phyloP scores from a whole-genome alignment of 2,888 invertebrate genomes.

The Chrysolina oricalcia region DNA sequence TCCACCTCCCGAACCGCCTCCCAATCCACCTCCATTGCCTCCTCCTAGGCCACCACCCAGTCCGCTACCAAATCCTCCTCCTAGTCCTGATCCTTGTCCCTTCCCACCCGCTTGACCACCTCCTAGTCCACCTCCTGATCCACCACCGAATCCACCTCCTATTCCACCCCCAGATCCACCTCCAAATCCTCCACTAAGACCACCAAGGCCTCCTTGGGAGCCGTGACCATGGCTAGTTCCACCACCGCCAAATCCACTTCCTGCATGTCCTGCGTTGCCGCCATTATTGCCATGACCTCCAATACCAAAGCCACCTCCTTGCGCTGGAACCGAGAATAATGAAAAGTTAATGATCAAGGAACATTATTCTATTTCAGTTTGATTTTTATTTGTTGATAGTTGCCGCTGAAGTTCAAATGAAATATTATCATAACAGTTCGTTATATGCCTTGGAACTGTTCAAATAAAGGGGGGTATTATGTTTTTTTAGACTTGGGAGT shows the following conservation, averaged over 20 bases:
- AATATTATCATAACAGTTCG: too few species aligned
- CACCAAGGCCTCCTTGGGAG: background rate
- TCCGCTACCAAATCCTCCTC: conserved; percentile 5
- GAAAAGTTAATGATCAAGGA: too few species aligned
- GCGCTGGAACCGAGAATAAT: too few species aligned
- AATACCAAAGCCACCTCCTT: background rate
- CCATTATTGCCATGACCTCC: conserved; percentile 27
- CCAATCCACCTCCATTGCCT: conserved; percentile 24
- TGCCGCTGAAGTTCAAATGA: too few species aligned
- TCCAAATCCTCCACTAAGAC: background rate
- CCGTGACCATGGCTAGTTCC: background rate
- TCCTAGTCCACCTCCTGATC: background rate
- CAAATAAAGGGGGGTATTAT: too few species aligned
- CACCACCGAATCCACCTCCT: background rate
- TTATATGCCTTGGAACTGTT: too few species aligned
- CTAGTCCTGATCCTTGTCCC: background rate
- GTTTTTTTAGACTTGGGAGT: too few species aligned
- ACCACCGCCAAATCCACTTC: conserved; percentile 23
- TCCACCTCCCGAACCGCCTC: background rate
- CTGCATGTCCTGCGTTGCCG: background rate
- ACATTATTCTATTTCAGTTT: too few species aligned
- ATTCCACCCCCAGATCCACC: background rate
- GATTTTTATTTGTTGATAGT: too few species aligned
- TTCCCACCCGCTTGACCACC: background rate
- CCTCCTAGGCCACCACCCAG: conserved; percentile 21